phyloP scores from a whole-genome alignment of 2,797 vertebrate species.

The Leuciscus waleckii region DNA sequence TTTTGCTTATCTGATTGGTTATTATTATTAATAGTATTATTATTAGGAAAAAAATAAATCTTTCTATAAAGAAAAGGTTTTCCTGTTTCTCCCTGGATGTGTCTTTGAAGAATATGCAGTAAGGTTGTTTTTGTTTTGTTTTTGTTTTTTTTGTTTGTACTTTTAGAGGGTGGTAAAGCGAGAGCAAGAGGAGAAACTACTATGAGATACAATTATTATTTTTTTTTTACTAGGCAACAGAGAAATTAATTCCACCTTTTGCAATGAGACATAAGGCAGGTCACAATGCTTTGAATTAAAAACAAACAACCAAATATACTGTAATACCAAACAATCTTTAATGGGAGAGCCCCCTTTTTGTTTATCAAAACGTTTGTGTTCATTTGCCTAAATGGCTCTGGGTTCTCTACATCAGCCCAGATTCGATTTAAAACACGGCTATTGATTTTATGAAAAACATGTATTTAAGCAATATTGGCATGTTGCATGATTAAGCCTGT shows the following conservation, averaged over 20 bases:
- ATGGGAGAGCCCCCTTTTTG: neutral
- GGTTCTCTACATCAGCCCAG: constrained; percentile 32
- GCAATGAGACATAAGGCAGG: constrained; percentile 38
- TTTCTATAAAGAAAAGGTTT: neutral
- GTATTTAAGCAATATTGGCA: constrained; percentile 46
- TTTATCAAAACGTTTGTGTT: constrained; percentile 11
- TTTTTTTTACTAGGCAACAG: constrained; percentile 52
- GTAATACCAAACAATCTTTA: constrained; percentile 32
- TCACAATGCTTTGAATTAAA: constrained; percentile 33
- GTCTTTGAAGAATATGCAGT: neutral
- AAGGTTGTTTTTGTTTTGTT: neutral
- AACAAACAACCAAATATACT: constrained; percentile 39
- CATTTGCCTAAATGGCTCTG: constrained; percentile 29
- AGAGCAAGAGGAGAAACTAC: constrained; percentile 4
- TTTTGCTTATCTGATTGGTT: neutral
- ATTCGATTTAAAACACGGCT: constrained; percentile 51
- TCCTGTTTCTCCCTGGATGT: neutral
- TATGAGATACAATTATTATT: neutral
- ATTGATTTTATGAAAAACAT: constrained; percentile 52
- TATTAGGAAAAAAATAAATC: no score
- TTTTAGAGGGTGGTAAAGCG: neutral
- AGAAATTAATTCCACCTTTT: constrained; percentile 47
- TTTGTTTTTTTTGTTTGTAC: constrained; percentile 8
- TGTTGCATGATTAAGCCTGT: constrained; percentile 26
- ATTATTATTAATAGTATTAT: neutral